Conservation (phyloP, 2,113 vertebrate genomes). For the Turdus rufiventris region DNA sequence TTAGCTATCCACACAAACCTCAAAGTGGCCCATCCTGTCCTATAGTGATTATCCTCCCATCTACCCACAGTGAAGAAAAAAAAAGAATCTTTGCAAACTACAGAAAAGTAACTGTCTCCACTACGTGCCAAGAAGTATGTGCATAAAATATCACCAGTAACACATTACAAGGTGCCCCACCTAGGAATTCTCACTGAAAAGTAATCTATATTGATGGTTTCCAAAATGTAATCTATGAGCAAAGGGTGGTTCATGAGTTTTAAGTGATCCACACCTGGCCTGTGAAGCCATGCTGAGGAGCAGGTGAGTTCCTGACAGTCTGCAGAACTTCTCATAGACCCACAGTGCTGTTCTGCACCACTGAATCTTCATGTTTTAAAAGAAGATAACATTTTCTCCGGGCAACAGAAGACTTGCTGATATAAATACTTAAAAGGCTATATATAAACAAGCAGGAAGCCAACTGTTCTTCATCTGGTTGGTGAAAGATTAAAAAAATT, state of each 20-base stretch:
- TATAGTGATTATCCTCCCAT: background rate
- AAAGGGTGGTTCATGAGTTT: background rate
- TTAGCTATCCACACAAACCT: background rate
- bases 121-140: background rate
- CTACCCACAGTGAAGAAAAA: background rate
- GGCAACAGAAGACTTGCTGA: background rate
- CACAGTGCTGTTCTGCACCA: background rate
- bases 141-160: background rate
- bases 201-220: background rate
- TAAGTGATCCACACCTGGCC: background rate
- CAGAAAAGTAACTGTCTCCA: background rate
- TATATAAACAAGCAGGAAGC: background rate
- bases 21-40: background rate
- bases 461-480: background rate
- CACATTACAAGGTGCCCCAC: background rate
- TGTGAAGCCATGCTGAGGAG: background rate
- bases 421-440: background rate
- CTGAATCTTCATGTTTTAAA: fast-evolving
- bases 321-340: background rate
- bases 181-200: background rate
- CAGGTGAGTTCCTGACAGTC: background rate
- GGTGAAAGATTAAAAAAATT: background rate
- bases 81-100: background rate
- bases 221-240: background rate
- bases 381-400: background rate